Evolutionary conservation across 2,888 invertebrate genomes (phyloP).

Genomic region (Calliphora vomitoria): DNA sequence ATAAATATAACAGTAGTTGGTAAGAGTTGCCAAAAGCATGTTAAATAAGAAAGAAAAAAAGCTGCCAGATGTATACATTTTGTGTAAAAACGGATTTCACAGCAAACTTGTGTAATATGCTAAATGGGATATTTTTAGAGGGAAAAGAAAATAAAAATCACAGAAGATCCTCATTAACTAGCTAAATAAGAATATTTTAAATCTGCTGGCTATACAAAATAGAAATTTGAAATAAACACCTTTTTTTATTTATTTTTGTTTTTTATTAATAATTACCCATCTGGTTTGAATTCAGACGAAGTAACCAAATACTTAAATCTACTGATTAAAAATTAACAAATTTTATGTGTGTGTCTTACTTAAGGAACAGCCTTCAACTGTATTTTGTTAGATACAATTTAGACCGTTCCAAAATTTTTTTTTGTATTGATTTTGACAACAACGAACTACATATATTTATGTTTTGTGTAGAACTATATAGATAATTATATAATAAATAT

Average conservation of each 20-base stretch:
- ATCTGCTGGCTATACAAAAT: too few species aligned
- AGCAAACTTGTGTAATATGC: background rate
- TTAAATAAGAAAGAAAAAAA: background rate
- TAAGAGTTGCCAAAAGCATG: background rate
- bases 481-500: slow-evolving; percentile 61
- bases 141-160: too few species aligned
- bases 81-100: background rate
- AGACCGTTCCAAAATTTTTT: slow-evolving; percentile 13
- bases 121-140: too few species aligned
- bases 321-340: slow-evolving; percentile 69
- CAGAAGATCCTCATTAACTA: too few species aligned
- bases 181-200: too few species aligned
- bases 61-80: background rate
- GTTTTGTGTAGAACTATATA: slow-evolving; percentile 33
- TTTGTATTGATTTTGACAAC: slow-evolving; percentile 57
- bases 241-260: slow-evolving; percentile 6
- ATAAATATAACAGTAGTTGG: background rate
- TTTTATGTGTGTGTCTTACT: slow-evolving; percentile 56
- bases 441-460: slow-evolving; percentile 59
- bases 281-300: slow-evolving; percentile 18
- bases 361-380: background rate
- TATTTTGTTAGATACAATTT: background rate
- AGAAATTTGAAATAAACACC: background rate
- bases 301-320: slow-evolving; percentile 65
- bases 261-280: slow-evolving; percentile 56